Base-by-base conservation (phyloP, 2,797 vertebrate species). In the Sarcoramphus papa region DNA sequence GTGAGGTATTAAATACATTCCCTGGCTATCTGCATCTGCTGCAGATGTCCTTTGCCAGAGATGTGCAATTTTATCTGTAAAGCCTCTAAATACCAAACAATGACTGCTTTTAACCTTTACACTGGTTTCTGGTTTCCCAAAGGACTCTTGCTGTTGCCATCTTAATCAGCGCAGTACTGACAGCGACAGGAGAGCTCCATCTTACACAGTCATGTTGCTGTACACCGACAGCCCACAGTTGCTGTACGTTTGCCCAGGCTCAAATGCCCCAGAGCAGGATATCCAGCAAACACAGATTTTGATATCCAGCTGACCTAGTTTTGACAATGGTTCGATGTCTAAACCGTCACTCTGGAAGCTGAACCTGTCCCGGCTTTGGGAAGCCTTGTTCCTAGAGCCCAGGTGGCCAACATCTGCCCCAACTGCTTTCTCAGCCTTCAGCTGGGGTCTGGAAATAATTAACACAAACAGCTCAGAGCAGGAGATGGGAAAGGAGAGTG, bases 241-340 rank as follows among this genome's bases (percentile, higher is more conserved):
- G 67, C 82, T 17, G 1, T 23, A 8, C 0, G 2, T 62, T 23
- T 10, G 62, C 88, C 80, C 67, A 3, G 77, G 64, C 75, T 62
- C 68, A 27, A 7, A 33, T 17, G 47, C 85, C 94, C 93, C 33
- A 6, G 35, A 74, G 92, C 48, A 16, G 70, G 33, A 53, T 2
- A 35, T 13, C 47, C 84, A 50, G 90, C 78, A 59, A 13, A 57
- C 31, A 14, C 68, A 54, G 33, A 60, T 28, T 45, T 2, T 22
- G 51, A 41, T 18, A 73, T n/a, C 88, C 76, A 64, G 92, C 89
- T 75, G 92, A 90, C 95, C 95, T 72, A 67, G 33, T 85, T 94
- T 31, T 75, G 95, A 89, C 73, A 76, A 80, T 7, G n/a, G 59
- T 40, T 95, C 57, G 15, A 40, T 65, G 69, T 62, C 48, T 31